These are phyloP conservation scores for Seriola dumerili DNA, from an alignment of 2,113 vertebrate genomes.

Conservation along the genomic window DNA sequence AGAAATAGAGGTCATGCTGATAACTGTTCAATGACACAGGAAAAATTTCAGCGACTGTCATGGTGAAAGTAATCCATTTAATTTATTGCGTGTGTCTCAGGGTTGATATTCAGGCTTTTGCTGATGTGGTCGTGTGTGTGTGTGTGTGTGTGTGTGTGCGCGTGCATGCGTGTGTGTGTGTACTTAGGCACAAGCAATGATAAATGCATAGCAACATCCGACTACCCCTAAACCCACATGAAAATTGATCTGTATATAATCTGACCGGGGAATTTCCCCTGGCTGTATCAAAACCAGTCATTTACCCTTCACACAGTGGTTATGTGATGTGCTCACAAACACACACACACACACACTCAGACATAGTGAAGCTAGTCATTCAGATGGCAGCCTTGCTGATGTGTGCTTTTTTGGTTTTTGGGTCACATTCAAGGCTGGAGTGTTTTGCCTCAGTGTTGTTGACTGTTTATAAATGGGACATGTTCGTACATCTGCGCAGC, in stretches of 20 bases:
- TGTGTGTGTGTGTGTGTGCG: background rate
- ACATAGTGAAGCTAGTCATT: slow-evolving; percentile 41
- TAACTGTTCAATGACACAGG: slow-evolving; percentile 33
- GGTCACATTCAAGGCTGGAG: slow-evolving; percentile 74
- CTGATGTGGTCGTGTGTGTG: background rate
- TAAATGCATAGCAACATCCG: slow-evolving; percentile 61
- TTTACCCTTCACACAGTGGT: slow-evolving; percentile 74
- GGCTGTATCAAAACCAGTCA: slow-evolving; percentile 71
- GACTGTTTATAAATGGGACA: slow-evolving; percentile 65
- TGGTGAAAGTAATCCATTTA: slow-evolving; percentile 35
- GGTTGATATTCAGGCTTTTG: background rate
- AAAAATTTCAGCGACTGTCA: slow-evolving; percentile 7
- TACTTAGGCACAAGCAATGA: slow-evolving; percentile 41
- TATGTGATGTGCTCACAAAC: slow-evolving; percentile 54
- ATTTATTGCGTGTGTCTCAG: slow-evolving; percentile 1
- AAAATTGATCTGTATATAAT: slow-evolving; percentile 79
- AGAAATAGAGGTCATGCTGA: slow-evolving; percentile 27
- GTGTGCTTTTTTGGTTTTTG: slow-evolving; percentile 66
- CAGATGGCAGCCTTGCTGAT: slow-evolving; percentile 45
- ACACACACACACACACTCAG: slow-evolving; percentile 38
- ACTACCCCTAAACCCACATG: slow-evolving; percentile 66
- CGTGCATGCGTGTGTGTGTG: slow-evolving; percentile 32
- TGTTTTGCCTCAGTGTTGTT: slow-evolving; percentile 58
- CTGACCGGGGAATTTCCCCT: slow-evolving; percentile 73
- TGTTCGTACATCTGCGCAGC: slow-evolving; percentile 60